These are phyloP conservation scores for Montipora sp. DNA, from an alignment of 64 coral and sea anemone genomes.

Conservation along the genomic window DNA sequence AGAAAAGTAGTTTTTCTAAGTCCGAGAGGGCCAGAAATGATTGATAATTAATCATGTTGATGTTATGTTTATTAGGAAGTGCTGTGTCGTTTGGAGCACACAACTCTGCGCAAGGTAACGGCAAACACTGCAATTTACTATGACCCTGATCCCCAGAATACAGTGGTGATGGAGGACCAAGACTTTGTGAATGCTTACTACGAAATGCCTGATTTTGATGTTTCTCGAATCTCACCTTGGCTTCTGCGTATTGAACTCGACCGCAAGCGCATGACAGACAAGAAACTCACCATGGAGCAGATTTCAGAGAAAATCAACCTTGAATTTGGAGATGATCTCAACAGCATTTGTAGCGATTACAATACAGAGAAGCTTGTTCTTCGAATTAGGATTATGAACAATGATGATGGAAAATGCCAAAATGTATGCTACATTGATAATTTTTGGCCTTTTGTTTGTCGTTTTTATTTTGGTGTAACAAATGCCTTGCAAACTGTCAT, in stretches of 20 bases:
- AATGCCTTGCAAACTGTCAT: no score
- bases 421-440: slow-evolving; percentile 54
- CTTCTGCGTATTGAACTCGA: slow-evolving; percentile 97
- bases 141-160: slow-evolving; percentile 97
- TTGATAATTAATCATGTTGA: no score
- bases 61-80: slow-evolving; percentile 64
- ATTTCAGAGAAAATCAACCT: slow-evolving; percentile 99
- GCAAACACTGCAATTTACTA: slow-evolving; percentile 99
- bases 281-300: slow-evolving; percentile 99
- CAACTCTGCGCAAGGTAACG: slow-evolving; percentile 97
- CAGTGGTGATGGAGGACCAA: slow-evolving; percentile 94
- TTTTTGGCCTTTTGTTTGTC: neutral
- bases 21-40: no score
- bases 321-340: slow-evolving; percentile 98
- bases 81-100: slow-evolving; percentile 95
- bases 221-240: slow-evolving; percentile 95
- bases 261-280: slow-evolving; percentile 98
- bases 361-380: slow-evolving; percentile 97
- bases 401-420: slow-evolving; percentile 92
- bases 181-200: slow-evolving; percentile 99
- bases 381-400: slow-evolving; percentile 99
- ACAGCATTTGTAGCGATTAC: slow-evolving; percentile 98
- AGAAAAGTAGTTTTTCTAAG: no score
- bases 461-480: no score
- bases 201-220: slow-evolving; percentile 99